phyloP scores from a whole-genome alignment of 2,888 invertebrate species.

The Drosophila antonietae region DNA sequence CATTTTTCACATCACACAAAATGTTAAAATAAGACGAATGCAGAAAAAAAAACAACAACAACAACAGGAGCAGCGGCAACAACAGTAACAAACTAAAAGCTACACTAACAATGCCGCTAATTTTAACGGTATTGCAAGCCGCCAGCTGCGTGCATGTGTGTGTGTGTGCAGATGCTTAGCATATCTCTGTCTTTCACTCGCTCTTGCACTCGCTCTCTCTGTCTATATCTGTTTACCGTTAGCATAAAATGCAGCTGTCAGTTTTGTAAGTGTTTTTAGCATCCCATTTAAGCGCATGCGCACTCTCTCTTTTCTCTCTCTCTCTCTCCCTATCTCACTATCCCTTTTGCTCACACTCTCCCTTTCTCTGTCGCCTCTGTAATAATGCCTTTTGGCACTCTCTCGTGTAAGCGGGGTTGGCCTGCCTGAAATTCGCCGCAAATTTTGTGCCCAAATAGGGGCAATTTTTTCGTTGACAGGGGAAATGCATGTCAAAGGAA shows the following conservation, averaged over 20 bases:
- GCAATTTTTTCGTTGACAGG: conserved; percentile 38
- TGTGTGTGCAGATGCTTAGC: conserved; percentile 19
- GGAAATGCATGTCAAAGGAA: conserved; percentile 36
- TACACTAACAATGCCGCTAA: conserved; percentile 39
- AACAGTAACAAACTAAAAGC: conserved; percentile 16
- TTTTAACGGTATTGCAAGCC: conserved; percentile 42
- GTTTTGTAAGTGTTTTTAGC: conserved; percentile 36
- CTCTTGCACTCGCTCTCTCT: conserved; percentile 26
- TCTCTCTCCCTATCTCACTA: not conserved
- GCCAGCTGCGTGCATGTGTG: conserved; percentile 13
- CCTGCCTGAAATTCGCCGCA: conserved; percentile 61
- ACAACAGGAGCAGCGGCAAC: not conserved
- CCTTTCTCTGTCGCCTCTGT: not conserved
- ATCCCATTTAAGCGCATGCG: conserved; percentile 16
- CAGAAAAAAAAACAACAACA: conserved; percentile 12
- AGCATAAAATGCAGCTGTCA: conserved; percentile 60
- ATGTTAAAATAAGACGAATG: conserved; percentile 28
- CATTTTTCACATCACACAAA: conserved; percentile 32
- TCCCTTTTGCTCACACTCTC: too few relatives aligned
- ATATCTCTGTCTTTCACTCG: conserved; percentile 16
- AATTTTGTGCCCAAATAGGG: conserved; percentile 59
- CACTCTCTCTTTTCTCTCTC: not conserved
- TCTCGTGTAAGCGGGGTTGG: conserved; percentile 16
- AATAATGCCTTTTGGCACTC: conserved; percentile 7
- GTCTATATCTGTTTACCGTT: conserved; percentile 41